phyloP scores from a whole-genome alignment of 2,888 invertebrate genomes.

The Drosophila ustulata region DNA sequence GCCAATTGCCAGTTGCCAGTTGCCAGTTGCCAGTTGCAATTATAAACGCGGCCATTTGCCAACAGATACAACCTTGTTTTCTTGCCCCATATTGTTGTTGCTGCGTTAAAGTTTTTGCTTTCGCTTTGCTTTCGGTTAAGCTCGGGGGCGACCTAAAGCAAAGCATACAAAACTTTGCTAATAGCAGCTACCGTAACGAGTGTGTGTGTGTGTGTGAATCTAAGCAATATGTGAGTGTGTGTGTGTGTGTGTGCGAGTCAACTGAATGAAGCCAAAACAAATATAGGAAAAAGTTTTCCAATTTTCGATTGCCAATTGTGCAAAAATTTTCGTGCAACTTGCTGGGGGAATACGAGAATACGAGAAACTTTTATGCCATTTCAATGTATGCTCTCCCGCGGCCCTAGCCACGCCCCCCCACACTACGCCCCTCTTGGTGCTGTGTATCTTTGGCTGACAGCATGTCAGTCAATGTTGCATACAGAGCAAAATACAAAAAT shows the following conservation, averaged over 20 bases:
- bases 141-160: conserved; percentile 53
- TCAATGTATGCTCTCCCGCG: conserved; percentile 43
- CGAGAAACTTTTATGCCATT: conserved; percentile 71
- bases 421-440: neutral
- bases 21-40: conserved; percentile 66
- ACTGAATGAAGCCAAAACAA: conserved; percentile 80
- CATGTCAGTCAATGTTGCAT: conserved; percentile 34
- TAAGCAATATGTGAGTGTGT: conserved; percentile 32
- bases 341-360: conserved; percentile 71
- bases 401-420: conserved; percentile 3
- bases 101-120: conserved; percentile 55
- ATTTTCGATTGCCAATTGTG: conserved; percentile 80
- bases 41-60: conserved; percentile 65
- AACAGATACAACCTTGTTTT: conserved; percentile 33
- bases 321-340: conserved; percentile 70
- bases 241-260: conserved; percentile 49
- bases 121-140: conserved; percentile 50
- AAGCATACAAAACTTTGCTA: conserved; percentile 70
- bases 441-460: conserved; percentile 40
- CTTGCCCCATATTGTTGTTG: conserved; percentile 23
- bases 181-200: conserved; percentile 61
- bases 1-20: conserved; percentile 44
- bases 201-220: conserved; percentile 26
- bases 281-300: conserved; percentile 79
- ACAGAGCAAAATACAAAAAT: conserved; percentile 37